phyloP scores from a whole-genome alignment of 2,797 vertebrate genomes.

The Cryptoblepharus egeriae region DNA sequence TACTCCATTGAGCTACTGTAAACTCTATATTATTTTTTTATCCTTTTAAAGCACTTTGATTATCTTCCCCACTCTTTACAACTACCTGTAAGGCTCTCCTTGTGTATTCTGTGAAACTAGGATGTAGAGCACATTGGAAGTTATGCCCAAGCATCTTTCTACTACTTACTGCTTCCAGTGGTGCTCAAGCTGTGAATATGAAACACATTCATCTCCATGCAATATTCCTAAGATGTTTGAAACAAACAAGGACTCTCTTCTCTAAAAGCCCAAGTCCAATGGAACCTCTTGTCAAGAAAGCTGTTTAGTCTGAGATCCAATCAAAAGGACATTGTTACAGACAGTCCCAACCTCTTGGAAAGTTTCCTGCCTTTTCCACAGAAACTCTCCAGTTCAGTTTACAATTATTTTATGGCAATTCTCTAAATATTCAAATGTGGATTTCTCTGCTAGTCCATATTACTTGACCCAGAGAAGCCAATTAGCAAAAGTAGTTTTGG shows the following conservation, averaged over 20 bases:
- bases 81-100: neutral
- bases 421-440: neutral
- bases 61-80: neutral
- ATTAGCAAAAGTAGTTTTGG: neutral
- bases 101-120: accelerated
- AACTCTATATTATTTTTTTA: neutral
- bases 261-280: neutral
- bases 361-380: neutral
- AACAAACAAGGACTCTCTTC: neutral
- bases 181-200: neutral
- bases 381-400: neutral
- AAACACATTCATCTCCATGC: neutral
- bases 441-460: neutral
- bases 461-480: neutral
- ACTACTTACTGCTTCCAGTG: neutral
- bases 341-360: too few species aligned
- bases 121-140: neutral
- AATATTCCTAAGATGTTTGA: too few species aligned
- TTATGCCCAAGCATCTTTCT: neutral
- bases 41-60: neutral
- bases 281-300: neutral
- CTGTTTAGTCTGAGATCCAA: neutral
- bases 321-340: neutral
- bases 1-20: neutral
- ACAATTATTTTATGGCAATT: neutral